These are phyloP conservation scores for Drosophila bifasciata DNA, from an alignment of 1,140 invertebrate species.

Conservation along the genomic window DNA sequence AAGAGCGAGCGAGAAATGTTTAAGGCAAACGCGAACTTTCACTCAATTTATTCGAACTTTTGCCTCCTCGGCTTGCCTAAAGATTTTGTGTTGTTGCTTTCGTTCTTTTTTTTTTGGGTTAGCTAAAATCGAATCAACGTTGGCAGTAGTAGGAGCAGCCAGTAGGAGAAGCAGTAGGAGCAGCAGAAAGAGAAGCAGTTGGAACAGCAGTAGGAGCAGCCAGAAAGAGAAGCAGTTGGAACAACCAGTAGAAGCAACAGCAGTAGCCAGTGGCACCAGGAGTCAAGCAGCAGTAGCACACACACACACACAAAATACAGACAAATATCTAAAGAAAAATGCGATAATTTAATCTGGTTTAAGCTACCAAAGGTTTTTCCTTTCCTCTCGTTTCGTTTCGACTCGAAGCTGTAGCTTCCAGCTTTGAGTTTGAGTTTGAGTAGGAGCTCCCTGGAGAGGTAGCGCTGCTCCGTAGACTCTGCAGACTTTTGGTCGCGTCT, in stretches of 20 bases:
- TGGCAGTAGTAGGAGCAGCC: not conserved
- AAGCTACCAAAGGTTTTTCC: slow-evolving; percentile 27
- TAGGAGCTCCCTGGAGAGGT: slow-evolving; percentile 26
- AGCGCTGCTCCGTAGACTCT: not conserved
- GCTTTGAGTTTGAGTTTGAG: slow-evolving; percentile 5
- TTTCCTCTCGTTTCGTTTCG: too few relatives aligned
- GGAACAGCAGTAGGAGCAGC: not conserved
- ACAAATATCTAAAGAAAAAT: slow-evolving; percentile 41
- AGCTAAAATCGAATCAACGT: slow-evolving; percentile 46
- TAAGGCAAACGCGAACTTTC: slow-evolving; percentile 51
- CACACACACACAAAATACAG: slow-evolving; percentile 9
- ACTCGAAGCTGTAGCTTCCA: too few relatives aligned
- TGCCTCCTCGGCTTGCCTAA: slow-evolving; percentile 30
- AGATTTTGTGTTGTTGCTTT: slow-evolving; percentile 22
- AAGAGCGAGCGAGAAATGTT: slow-evolving; percentile 28
- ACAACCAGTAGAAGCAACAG: slow-evolving; percentile 1
- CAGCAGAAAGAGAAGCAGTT: not conserved
- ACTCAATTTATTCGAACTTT: slow-evolving; percentile 63
- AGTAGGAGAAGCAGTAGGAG: not conserved
- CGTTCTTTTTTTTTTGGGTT: slow-evolving; percentile 22
- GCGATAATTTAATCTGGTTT: slow-evolving; percentile 59
- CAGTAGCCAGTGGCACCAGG: not conserved
- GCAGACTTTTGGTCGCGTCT: slow-evolving; percentile 44
- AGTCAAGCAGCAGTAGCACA: not conserved
- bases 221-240: not conserved